Conservation (phyloP, 2,797 vertebrate genomes). For the Hafferia zeledoni region DNA sequence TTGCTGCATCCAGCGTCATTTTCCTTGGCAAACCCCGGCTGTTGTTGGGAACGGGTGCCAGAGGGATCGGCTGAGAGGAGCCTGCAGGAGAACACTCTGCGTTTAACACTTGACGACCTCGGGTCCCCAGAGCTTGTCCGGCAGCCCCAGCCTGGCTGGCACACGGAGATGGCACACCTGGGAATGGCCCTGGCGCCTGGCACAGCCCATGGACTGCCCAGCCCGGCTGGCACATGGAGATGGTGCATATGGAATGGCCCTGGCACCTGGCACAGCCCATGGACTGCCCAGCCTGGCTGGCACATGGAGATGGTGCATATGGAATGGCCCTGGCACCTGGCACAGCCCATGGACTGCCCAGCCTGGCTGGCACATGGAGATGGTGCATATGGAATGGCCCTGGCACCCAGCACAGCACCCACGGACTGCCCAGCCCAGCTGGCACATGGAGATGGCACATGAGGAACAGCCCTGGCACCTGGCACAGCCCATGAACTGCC, state of each 20-base stretch:
- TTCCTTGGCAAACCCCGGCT: conserved; percentile 29
- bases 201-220: not conserved
- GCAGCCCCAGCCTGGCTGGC: not conserved
- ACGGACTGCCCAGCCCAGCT: too few relatives aligned
- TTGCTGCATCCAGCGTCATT: not conserved
- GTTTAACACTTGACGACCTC: conserved; percentile 54
- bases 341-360: too few relatives aligned
- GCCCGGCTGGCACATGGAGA: not conserved
- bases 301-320: too few relatives aligned
- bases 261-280: not conserved
- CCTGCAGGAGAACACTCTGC: not conserved
- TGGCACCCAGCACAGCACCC: too few relatives aligned
- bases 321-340: too few relatives aligned
- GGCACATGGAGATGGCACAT: too few relatives aligned
- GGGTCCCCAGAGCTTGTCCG: not conserved
- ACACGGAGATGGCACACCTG: not conserved
- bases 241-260: not conserved
- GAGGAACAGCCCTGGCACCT: too few relatives aligned
- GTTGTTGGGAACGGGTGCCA: not conserved
- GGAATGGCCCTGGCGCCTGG: not conserved
- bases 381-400: too few relatives aligned
- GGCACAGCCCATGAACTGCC: too few relatives aligned
- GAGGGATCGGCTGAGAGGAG: not conserved
- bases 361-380: too few relatives aligned
- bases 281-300: not conserved